Percentiles rank a stretch among this genome's conserved stretches.
phyloP scores from a whole-genome alignment of 2,113 vertebrate genomes.

The Neofelis nebulosa region DNA sequence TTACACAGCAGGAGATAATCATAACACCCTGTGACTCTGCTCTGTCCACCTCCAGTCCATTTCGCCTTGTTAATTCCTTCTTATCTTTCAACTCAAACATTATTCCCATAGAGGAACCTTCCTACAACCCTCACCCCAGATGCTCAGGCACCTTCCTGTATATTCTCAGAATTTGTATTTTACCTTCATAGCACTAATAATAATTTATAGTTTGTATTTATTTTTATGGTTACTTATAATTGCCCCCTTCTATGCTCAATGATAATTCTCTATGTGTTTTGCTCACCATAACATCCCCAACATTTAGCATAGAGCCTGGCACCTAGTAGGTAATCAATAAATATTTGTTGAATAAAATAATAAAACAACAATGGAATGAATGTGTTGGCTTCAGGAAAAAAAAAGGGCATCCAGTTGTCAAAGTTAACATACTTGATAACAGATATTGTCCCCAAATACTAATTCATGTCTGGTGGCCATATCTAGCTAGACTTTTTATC shows the following conservation, averaged over 20 bases:
- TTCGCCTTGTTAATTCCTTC: not conserved
- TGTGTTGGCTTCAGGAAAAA: not conserved
- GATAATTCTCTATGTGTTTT: not conserved
- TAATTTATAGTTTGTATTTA: not conserved
- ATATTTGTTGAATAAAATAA: not conserved
- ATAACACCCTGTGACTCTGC: not conserved
- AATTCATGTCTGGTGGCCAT: not conserved
- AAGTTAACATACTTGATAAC: not conserved
- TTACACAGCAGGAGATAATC: not conserved
- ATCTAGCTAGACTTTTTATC: not conserved
- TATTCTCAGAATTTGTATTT: not conserved
- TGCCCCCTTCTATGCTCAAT: not conserved
- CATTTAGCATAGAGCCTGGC: not conserved
- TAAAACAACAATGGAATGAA: not conserved
- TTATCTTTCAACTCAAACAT: not conserved
- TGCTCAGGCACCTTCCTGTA: not conserved
- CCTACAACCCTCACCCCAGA: not conserved
- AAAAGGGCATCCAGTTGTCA: not conserved
- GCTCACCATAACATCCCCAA: not conserved
- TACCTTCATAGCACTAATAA: not conserved
- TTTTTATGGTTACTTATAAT: not conserved
- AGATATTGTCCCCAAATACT: not conserved
- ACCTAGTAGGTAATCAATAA: not conserved
- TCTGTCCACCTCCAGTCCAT: not conserved
- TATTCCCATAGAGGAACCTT: not conserved